Evolutionary conservation across 2,113 vertebrate genomes (phyloP).

Genomic region (Sclerurus mexicanus): DNA sequence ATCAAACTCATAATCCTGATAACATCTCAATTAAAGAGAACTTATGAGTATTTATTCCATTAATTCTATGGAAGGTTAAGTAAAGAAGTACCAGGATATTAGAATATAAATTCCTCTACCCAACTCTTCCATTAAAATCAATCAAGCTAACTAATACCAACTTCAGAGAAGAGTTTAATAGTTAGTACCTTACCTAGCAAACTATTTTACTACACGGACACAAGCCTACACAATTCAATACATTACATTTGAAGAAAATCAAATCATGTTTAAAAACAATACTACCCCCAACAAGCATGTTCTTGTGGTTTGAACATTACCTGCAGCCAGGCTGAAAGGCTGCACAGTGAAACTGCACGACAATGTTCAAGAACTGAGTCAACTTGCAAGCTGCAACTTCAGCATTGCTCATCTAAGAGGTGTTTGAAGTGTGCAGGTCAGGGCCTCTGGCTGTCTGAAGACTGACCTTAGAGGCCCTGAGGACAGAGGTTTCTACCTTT

Average conservation of each 20-base stretch:
- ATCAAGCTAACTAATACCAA: neutral
- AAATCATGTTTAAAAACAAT: neutral
- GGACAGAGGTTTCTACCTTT: neutral
- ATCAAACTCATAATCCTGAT: neutral
- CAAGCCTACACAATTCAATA: neutral
- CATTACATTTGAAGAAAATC: neutral
- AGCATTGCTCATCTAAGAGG: neutral
- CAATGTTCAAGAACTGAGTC: neutral
- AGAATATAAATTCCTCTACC: neutral
- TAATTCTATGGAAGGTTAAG: neutral
- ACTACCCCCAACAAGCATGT: neutral
- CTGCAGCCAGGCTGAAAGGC: neutral
- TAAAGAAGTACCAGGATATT: neutral
- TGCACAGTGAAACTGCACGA: neutral
- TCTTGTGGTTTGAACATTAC: fast-evolving
- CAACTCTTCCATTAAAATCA: neutral
- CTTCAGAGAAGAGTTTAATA: neutral
- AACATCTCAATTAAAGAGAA: neutral
- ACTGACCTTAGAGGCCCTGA: fast-evolving
- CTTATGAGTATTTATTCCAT: neutral
- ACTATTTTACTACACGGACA: neutral
- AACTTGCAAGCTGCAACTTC: neutral
- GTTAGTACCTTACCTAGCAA: neutral
- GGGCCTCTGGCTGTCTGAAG: neutral
- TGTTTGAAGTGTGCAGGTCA: neutral